phyloP scores from a whole-genome alignment of 2,888 invertebrate species.

The Drosophila flavopinicola region DNA sequence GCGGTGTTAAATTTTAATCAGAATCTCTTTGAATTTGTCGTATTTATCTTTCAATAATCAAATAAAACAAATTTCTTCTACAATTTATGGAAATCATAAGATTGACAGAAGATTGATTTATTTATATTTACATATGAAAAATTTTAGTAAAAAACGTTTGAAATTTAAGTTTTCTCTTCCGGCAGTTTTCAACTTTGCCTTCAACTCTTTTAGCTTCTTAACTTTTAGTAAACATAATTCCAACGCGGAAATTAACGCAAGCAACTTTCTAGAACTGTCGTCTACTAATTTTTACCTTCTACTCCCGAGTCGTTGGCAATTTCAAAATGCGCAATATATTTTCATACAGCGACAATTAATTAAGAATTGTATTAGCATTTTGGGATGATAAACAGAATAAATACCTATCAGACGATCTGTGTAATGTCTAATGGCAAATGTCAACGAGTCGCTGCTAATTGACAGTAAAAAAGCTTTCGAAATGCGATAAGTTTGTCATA shows the following conservation, averaged over 20 bases:
- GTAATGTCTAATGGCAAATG: slow-evolving; percentile 15
- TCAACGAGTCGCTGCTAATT: slow-evolving; percentile 17
- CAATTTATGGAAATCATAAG: too few relatives aligned
- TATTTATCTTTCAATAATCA: too few relatives aligned
- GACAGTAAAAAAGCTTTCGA: slow-evolving; percentile 15
- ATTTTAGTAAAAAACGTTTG: too few relatives aligned
- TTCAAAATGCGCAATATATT: slow-evolving; percentile 20
- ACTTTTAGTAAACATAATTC: neutral
- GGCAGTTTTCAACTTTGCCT: too few relatives aligned
- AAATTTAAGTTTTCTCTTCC: too few relatives aligned
- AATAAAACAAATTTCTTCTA: too few relatives aligned
- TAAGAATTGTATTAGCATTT: slow-evolving; percentile 25
- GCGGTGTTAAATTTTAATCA: too few relatives aligned
- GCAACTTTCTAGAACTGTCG: neutral
- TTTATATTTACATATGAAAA: too few relatives aligned
- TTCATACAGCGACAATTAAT: slow-evolving; percentile 3
- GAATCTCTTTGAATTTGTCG: too few relatives aligned
- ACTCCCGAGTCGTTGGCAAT: neutral
- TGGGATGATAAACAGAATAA: too few relatives aligned
- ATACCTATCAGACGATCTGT: slow-evolving; percentile 4
- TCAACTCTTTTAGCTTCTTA: neutral
- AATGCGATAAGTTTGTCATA: slow-evolving; percentile 18
- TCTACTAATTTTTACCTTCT: neutral
- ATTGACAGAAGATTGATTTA: too few relatives aligned
- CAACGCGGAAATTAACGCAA: neutral